A percentile compares a stretch with the other conserved stretches of the same genome.
Evolutionary conservation across 2,797 vertebrate genomes (phyloP).

Genomic region (Helicolenus hilgendorfi): DNA sequence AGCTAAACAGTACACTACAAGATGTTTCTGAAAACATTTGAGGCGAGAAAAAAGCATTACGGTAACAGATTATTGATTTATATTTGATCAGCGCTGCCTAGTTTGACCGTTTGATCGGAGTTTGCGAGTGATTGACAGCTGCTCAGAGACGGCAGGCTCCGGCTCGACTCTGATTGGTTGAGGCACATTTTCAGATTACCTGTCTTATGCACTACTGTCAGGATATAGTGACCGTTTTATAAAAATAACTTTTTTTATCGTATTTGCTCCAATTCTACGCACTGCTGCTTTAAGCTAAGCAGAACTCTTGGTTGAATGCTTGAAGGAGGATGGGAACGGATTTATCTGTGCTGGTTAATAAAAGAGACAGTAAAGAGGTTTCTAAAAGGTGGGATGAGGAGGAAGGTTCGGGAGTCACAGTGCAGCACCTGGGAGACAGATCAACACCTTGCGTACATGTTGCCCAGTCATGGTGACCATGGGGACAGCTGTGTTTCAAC

Average conservation of each 20-base stretch:
- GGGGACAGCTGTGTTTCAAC: slow-evolving; percentile 1
- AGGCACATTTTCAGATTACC: too few relatives aligned
- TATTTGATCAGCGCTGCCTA: too few relatives aligned
- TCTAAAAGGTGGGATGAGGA: neutral
- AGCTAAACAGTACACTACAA: too few relatives aligned
- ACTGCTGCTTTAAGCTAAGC: neutral
- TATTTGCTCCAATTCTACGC: neutral
- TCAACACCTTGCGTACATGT: neutral
- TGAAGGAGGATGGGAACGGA: neutral
- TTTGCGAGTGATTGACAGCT: too few relatives aligned
- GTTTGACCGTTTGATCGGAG: accelerated
- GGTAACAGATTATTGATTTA: too few relatives aligned
- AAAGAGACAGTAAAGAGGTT: neutral
- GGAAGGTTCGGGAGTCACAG: neutral
- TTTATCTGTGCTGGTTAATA: neutral
- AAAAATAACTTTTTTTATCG: neutral
- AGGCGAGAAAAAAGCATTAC: too few relatives aligned
- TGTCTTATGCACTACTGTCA: neutral
- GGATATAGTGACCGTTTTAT: neutral
- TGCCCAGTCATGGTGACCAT: slow-evolving; percentile 24
- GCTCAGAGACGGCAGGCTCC: too few relatives aligned
- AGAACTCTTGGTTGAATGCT: neutral
- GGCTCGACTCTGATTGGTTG: too few relatives aligned
- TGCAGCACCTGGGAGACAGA: slow-evolving; percentile 8
- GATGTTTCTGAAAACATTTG: too few relatives aligned